Base-by-base conservation (phyloP, 1,140 invertebrate species). In the Drosophila repletoides region DNA sequence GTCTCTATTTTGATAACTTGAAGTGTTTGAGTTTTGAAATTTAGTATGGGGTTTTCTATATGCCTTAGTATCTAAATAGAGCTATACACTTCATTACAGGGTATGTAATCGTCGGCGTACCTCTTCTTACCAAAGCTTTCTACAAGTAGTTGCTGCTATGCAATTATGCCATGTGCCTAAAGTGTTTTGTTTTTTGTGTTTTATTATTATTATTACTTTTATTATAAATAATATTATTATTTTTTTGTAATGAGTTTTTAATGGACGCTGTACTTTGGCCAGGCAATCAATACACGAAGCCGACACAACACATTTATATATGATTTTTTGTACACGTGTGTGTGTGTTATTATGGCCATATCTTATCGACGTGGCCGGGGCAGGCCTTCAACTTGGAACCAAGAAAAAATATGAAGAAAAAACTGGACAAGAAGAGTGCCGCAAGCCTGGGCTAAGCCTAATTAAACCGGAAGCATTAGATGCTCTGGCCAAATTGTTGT, bases 381-480 rank as follows among this genome's bases (percentile, higher is more conserved):
- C 28, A 51, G 77, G 56, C 77, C 77, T 81, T 81, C 77, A 61
- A 63, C 59, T 61, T 45, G 43, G 52, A 67, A 49, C n/a, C n/a
- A n/a, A n/a, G n/a, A n/a, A n/a, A n/a, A n/a, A n/a, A n/a, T n/a
- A n/a, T n/a, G n/a, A n/a, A n/a, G n/a, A n/a, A n/a, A n/a, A n/a
- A n/a, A n/a, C n/a, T n/a, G n/a, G 51, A 68, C 51, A 46, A 36
- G 19, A 40, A n/a, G 31, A 51, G n/a, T 41, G 45, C 24, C 40
- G 34, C 22, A 21, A 26, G 29, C 34, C n/a, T 41, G 52, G 40
- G 55, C 46, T 59, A 72, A 69, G 70, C 70, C 66, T 72, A 72
- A 72, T 72, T 72, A 72, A 74, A 83, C 79, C 79, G 79, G 79
- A 83, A 83, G 79, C 79, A 84, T 83, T 83, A 84, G 77, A 77